These are phyloP conservation scores for Leptinotarsa peninsularis DNA, from an alignment of 2,888 invertebrate species.

Conservation along the genomic window DNA sequence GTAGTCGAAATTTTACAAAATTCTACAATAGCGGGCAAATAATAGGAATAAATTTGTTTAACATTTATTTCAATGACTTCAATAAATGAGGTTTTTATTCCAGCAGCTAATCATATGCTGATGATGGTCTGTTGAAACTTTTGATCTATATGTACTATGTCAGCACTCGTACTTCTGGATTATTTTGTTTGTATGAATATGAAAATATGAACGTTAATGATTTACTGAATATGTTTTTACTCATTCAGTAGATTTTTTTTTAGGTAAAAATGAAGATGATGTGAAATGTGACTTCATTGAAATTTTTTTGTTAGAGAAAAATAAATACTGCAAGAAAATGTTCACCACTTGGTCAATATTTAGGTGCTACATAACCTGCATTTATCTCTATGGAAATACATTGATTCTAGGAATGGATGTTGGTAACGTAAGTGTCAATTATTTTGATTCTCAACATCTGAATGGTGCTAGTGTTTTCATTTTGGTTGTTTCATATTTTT, in stretches of 20 bases:
- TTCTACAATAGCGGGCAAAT: no score
- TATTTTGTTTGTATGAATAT: no score
- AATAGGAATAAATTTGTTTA: no score
- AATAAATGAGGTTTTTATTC: no score
- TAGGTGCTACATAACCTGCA: slow-evolving; percentile 61
- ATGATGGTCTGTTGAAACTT: no score
- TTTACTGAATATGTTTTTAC: neutral
- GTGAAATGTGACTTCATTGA: slow-evolving; percentile 61
- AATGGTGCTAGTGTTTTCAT: neutral
- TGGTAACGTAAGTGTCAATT: slow-evolving; percentile 58
- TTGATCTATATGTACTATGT: no score
- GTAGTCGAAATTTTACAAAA: no score
- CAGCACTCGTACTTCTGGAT: neutral
- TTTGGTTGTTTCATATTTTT: neutral
- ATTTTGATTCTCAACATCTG: neutral
- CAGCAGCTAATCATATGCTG: no score
- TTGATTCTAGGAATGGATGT: slow-evolving; percentile 61
- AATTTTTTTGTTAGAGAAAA: slow-evolving; percentile 60
- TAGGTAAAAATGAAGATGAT: slow-evolving; percentile 57
- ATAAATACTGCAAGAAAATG: slow-evolving; percentile 60
- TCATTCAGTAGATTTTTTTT: slow-evolving; percentile 37
- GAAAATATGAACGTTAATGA: neutral
- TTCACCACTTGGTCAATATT: slow-evolving; percentile 63
- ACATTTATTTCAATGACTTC: no score
- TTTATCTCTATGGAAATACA: slow-evolving; percentile 64